Base-by-base conservation (phyloP, 1,140 invertebrate genomes). In the Trialeurodes vaporariorum region DNA sequence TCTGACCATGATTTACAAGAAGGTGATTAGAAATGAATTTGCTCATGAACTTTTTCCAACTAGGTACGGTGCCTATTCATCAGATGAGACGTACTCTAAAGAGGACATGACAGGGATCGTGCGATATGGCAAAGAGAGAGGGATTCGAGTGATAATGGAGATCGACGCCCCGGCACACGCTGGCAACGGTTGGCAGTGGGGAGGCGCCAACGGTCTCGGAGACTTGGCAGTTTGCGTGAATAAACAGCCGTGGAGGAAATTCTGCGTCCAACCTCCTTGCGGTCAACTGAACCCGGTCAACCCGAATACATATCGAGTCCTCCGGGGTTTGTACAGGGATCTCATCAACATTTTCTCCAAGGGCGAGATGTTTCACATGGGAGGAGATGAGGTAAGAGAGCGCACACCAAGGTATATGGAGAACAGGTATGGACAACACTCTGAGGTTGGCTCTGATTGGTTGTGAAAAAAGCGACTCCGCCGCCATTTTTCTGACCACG, bases 131-230 rank as follows among this genome's bases (percentile, higher is more conserved):
- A 81, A 80, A 64, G 76, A 87, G 5, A 79, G 90, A 11, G 92
- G 91, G 11, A 80, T 93, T 11, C 82, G 90, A 61, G 79, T 93
- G 0, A 76, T 94, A 24, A 81, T 92, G 2, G 92, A 94, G 79
- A 87, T 94, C 34, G 92, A 94, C 76, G 86, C 89, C 1, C 92
- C 92, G 0, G 87, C 91, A 25, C 92, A 94, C 78, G 87, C 89
- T 13, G 91, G 90, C 61, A 86, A 87, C 66, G 90, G 89, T 11
- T 91, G 89, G 89, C 83, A 86, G 66, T 91, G 88, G 88, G 88
- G 88, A 11, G 82, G 84, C 0, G 75, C 78, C 21, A 80, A 82
- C 21, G 86, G 86, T 21, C 63, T 73, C 11, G 77, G 76, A 11
- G 67, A 76, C 11, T 62, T 93, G 87, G 89, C 87, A 87, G 77